Percentiles rank a stretch among this genome's conserved stretches.
phyloP scores from a whole-genome alignment of 2,888 invertebrate species.

The Thecophora atra region DNA sequence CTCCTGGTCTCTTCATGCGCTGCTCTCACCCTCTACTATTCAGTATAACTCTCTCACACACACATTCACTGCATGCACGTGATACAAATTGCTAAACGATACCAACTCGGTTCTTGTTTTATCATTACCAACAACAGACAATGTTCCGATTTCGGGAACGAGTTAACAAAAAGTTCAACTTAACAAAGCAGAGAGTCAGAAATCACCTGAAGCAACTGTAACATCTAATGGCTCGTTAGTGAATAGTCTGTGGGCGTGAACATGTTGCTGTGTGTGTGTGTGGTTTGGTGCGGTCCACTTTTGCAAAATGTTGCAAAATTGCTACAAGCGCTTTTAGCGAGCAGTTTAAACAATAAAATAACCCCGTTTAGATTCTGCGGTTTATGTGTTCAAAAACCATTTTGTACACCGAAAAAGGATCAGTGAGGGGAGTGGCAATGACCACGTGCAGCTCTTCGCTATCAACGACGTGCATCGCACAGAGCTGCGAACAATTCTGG shows the following conservation, averaged over 20 bases:
- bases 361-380: not conserved
- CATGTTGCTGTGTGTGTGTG: not conserved
- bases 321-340: not conserved
- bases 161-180: too few relatives aligned
- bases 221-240: too few relatives aligned
- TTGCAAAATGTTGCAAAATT: not conserved
- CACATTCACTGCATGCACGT: not conserved
- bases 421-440: not conserved
- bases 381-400: not conserved
- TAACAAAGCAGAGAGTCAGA: not conserved
- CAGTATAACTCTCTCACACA: too few relatives aligned
- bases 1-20: not conserved
- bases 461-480: not conserved
- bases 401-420: not conserved
- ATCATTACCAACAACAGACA: not conserved
- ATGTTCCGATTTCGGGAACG: not conserved
- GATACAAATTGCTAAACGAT: conserved; percentile 6
- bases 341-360: not conserved
- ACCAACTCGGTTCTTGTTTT: not conserved
- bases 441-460: not conserved
- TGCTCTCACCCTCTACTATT: too few relatives aligned
- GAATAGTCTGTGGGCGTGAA: too few relatives aligned
- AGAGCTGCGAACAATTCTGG: not conserved
- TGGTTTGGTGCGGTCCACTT: not conserved
- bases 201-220: not conserved